Evolutionary conservation across 2,797 vertebrate genomes (phyloP).

Genomic region (Clarias platycephalus): DNA sequence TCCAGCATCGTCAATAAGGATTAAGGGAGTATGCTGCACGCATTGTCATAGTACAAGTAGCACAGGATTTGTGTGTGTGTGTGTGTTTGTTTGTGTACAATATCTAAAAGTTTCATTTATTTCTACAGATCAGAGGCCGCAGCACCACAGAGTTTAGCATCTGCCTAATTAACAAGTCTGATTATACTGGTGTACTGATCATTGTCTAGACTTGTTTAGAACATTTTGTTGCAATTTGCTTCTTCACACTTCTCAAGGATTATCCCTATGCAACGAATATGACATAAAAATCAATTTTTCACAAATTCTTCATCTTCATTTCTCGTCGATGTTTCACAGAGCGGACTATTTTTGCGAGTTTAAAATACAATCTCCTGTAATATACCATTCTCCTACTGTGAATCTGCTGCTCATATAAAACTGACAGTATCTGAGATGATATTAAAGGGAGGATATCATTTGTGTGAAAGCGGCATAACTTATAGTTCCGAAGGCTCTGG

Average conservation of each 20-base stretch:
- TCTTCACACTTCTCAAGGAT: neutral
- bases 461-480: constrained; percentile 47
- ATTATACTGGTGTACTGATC: neutral
- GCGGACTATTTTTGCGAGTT: constrained; percentile 28
- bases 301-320: constrained; percentile 5
- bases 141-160: neutral
- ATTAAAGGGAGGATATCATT: constrained; percentile 55
- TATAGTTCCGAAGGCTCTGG: constrained; percentile 50
- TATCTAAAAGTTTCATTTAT: neutral
- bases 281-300: neutral
- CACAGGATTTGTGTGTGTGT: neutral
- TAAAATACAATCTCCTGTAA: constrained; percentile 40
- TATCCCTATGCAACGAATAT: neutral
- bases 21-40: constrained; percentile 36
- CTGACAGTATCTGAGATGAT: constrained; percentile 49
- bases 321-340: constrained; percentile 16
- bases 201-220: constrained; percentile 14
- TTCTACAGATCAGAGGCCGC: neutral
- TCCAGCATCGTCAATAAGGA: constrained; percentile 43
- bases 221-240: constrained; percentile 2
- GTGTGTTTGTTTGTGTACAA: neutral
- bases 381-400: constrained; percentile 16
- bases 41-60: neutral
- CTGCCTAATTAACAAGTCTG: neutral
- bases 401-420: constrained; percentile 47